Percentiles rank a stretch among this genome's conserved stretches.
These are phyloP conservation scores for Cepaea hortensis DNA, from an alignment of 2,888 invertebrate species.

Conservation along the genomic window DNA sequence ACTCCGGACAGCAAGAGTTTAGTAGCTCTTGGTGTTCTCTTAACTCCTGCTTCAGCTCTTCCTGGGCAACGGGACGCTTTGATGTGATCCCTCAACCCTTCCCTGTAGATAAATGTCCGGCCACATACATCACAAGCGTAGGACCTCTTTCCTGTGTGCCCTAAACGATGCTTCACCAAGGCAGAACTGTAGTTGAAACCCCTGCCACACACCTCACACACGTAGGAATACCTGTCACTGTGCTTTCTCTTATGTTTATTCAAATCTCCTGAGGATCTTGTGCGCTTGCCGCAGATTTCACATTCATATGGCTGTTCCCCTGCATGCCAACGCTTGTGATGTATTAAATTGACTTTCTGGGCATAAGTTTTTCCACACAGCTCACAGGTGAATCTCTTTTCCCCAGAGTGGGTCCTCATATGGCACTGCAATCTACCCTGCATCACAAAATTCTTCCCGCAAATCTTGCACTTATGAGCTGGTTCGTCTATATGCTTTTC, in stretches of 20 bases:
- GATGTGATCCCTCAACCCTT: constrained; percentile 44
- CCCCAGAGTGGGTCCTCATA: constrained; percentile 43
- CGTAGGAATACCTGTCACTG: constrained; percentile 40
- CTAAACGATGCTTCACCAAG: constrained; percentile 34
- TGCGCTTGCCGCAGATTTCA: constrained; percentile 40
- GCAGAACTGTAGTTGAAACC: constrained; percentile 30
- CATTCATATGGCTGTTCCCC: constrained; percentile 43
- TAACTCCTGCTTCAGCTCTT: constrained; percentile 29
- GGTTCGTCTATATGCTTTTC: constrained; percentile 29
- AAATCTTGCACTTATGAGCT: constrained; percentile 17
- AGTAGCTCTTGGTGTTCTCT: constrained; percentile 6
- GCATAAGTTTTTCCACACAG: constrained; percentile 39
- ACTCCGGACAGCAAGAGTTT: constrained; percentile 15
- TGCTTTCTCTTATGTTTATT: constrained; percentile 45
- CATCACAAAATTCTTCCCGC: constrained; percentile 28
- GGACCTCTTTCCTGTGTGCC: constrained; percentile 42
- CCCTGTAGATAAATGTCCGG: constrained; percentile 39
- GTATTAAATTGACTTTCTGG: constrained; percentile 33
- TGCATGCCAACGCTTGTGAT: constrained; percentile 41
- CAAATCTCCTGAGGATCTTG: constrained; percentile 38
- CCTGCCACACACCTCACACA: constrained; percentile 41
- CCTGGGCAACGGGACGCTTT: constrained; percentile 45
- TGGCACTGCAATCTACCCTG: constrained; percentile 24
- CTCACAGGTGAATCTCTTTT: constrained; percentile 42
- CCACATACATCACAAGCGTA: constrained; percentile 39